These are phyloP conservation scores for Boleophthalmus pectinirostris DNA, from an alignment of 2,113 vertebrate genomes.

Conservation along the genomic window DNA sequence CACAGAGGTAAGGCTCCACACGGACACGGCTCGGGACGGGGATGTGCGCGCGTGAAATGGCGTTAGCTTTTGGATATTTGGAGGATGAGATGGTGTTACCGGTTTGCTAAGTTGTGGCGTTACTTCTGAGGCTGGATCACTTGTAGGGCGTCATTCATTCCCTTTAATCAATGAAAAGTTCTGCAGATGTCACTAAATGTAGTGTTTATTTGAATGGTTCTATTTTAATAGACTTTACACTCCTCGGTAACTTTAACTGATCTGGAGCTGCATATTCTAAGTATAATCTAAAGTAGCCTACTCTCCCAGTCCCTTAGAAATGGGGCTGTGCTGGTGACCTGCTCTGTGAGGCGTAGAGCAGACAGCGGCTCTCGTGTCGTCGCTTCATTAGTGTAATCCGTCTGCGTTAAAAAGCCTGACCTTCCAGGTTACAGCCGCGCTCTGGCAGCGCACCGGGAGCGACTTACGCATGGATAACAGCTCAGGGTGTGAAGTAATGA, in stretches of 20 bases:
- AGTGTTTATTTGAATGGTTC: no score
- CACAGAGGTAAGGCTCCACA: constrained; percentile 55
- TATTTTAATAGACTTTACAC: no score
- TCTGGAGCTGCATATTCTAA: no score
- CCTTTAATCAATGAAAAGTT: not conserved
- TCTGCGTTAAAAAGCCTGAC: constrained; percentile 30
- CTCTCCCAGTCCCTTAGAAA: not conserved
- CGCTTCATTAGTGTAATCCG: constrained; percentile 19
- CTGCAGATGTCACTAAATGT: not conserved
- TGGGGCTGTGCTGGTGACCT: not conserved
- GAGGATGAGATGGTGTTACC: not conserved
- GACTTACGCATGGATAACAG: not conserved
- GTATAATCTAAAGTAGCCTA: not conserved
- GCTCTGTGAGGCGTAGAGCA: constrained; percentile 1
- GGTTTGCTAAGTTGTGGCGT: not conserved
- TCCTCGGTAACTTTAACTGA: no score
- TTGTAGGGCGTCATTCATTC: constrained; percentile 9
- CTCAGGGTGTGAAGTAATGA: not conserved
- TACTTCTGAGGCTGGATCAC: not conserved
- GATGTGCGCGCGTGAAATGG: not conserved
- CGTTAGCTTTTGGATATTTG: not conserved
- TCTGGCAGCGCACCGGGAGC: not conserved
- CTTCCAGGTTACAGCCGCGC: constrained; percentile 39
- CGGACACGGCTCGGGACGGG: not conserved
- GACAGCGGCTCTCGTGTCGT: not conserved